A percentile compares a stretch with the other conserved stretches of the same genome.
Conservation (phyloP, 2,797 vertebrate genomes). For the Urophycis tenuis region DNA sequence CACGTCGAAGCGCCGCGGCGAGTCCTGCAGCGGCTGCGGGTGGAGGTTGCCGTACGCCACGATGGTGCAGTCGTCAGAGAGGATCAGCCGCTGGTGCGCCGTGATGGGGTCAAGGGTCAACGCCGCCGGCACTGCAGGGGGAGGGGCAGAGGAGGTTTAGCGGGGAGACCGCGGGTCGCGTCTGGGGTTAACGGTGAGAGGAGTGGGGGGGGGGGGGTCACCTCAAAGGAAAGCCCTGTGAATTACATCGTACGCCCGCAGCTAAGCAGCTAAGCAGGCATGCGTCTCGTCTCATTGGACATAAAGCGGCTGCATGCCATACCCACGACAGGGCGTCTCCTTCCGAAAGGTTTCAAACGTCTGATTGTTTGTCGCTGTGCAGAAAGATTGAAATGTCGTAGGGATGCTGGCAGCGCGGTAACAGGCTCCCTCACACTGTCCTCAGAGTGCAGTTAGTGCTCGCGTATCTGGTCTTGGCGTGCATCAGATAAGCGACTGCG, state of each 20-base stretch:
- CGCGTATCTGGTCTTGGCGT: not conserved
- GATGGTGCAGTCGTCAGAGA: constrained; percentile 96
- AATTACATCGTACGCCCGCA: not conserved
- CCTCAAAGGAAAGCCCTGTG: not conserved
- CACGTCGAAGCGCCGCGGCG: constrained; percentile 90
- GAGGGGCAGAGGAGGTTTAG: constrained; percentile 11
- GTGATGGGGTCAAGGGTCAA: constrained; percentile 92
- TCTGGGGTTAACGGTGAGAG: constrained; percentile 4
- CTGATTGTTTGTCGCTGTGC: not conserved
- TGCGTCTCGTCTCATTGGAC: not conserved
- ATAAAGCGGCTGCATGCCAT: not conserved
- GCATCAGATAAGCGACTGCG: not conserved
- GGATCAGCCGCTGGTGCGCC: constrained; percentile 93
- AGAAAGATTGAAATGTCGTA: not conserved
- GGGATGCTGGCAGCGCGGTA: not conserved
- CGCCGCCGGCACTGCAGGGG: constrained; percentile 79
- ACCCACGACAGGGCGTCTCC: not conserved
- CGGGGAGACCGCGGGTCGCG: not conserved
- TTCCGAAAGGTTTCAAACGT: not conserved
- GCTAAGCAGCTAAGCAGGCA: not conserved
- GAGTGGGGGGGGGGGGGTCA: not conserved
- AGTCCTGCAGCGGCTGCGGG: constrained; percentile 94
- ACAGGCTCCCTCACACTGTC: not conserved
- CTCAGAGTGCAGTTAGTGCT: not conserved
- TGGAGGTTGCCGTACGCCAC: constrained; percentile 95